Percentiles rank a stretch among this genome's conserved stretches.
phyloP scores from a whole-genome alignment of 2,113 vertebrate species.

The Brienomyrus brachyistius region DNA sequence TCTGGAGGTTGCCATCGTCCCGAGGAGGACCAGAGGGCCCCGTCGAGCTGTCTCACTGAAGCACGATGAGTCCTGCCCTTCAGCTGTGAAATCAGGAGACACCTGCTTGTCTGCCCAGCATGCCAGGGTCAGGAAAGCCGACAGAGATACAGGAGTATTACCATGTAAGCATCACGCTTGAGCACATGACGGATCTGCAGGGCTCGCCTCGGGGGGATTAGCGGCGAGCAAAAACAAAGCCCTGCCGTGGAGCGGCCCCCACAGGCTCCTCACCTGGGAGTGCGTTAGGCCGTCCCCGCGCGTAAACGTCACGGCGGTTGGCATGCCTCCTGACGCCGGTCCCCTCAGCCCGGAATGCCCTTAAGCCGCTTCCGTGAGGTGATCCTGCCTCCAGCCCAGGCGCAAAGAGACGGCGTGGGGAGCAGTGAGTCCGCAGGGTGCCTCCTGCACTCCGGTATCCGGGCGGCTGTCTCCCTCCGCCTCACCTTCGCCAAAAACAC shows the following conservation, averaged over 20 bases:
- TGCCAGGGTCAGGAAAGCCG: neutral
- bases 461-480: neutral
- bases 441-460: neutral
- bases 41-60: neutral
- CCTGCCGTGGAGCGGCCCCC: neutral
- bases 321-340: neutral
- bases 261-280: neutral
- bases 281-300: neutral
- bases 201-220: neutral
- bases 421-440: neutral
- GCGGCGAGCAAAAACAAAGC: neutral
- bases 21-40: neutral
- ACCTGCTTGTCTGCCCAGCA: neutral
- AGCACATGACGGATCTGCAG: neutral
- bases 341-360: neutral
- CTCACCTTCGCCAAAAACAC: neutral
- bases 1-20: conserved; percentile 14
- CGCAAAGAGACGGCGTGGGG: neutral
- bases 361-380: neutral
- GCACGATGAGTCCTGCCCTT: neutral
- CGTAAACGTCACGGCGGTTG: neutral
- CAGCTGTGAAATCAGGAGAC: conserved; percentile 8
- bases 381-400: neutral
- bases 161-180: neutral
- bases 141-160: neutral